These are phyloP conservation scores for Lasioglossum calceatum DNA, from an alignment of 2,888 invertebrate species.

Conservation along the genomic window DNA sequence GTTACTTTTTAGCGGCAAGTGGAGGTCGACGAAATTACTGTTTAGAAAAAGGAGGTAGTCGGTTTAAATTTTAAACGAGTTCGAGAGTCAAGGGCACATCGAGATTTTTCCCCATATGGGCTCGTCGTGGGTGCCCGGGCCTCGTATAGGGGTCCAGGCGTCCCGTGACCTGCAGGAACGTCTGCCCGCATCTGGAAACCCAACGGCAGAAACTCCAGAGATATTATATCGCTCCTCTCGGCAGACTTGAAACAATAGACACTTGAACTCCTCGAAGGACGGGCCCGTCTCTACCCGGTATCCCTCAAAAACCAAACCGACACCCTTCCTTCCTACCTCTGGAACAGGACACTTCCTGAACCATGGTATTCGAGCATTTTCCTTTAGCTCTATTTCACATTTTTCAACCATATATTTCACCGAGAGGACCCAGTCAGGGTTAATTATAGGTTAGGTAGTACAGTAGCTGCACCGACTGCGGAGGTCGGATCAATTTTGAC, in stretches of 20 bases:
- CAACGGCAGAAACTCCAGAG: slow-evolving; percentile 64
- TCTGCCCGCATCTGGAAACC: slow-evolving; percentile 78
- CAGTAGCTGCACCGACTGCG: background rate
- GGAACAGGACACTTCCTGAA: background rate
- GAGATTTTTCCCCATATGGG: slow-evolving; percentile 53
- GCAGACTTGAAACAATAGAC: slow-evolving; percentile 78
- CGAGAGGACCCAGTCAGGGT: background rate
- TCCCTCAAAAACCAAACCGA: slow-evolving; percentile 44
- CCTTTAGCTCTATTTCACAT: background rate
- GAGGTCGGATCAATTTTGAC: background rate
- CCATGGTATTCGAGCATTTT: background rate
- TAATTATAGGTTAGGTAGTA: background rate
- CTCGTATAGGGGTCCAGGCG: slow-evolving; percentile 65
- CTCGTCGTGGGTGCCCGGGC: slow-evolving; percentile 19
- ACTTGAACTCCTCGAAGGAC: slow-evolving; percentile 64
- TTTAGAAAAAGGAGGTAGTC: background rate
- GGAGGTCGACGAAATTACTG: background rate
- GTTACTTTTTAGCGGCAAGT: background rate
- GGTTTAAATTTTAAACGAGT: slow-evolving; percentile 22
- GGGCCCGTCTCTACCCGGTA: slow-evolving; percentile 44
- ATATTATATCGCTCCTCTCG: slow-evolving; percentile 78
- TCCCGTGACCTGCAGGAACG: slow-evolving; percentile 48
- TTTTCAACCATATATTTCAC: background rate
- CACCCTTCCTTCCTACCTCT: background rate
- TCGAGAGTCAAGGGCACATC: slow-evolving; percentile 47